Base-by-base conservation (phyloP, 2,888 invertebrate genomes). In the Scrobipalpa costella region DNA sequence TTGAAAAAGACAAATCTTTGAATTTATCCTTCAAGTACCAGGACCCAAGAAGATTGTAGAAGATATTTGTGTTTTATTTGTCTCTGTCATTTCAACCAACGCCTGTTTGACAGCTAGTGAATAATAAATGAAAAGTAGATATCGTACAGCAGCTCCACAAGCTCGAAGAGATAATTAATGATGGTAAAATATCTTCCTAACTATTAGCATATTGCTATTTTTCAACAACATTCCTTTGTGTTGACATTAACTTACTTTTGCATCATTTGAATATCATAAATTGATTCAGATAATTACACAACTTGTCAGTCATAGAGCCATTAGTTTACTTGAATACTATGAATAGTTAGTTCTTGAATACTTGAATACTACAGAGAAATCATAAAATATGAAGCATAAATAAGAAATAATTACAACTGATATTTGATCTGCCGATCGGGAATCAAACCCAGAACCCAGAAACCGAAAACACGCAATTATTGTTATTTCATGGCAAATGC, bases 121-220 rank as follows among this genome's bases (percentile, higher is more conserved):
- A 19, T 55, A 55, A 33, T 15, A 55, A 55, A 55, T 33, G 55
- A 27, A 55, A 55, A 55, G 7, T 15, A 33, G 27, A 55, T 15
- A n/a, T 33, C 13, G 6, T 33, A 34, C 33, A n/a, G 7, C n/a
- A 19, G 33, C 33, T 13, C 34, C n/a, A 33, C 55, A 57, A 57
- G 57, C 57, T 36, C 36, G 52, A 57, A n/a, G n/a, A 38, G 17
- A 57, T 57, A 60, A 47, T 60, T 60, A 33, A 60, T 60, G 47
- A 60, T 60, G 60, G 60, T 47, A 60, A 47, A 59, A 47, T 60
- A 33, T 60, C 44, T 60, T 60, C 60, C 60, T 60, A 47, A 60
- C 27, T 15, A 60, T 60, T 60, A 33, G 47, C 60, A 60, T 60
- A 2, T 47, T 47, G 60, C 27, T 49, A 60, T 60, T 60, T 60